Evolutionary conservation across 1,140 invertebrate species (phyloP).

Genomic region (Heliconius melpomene): DNA sequence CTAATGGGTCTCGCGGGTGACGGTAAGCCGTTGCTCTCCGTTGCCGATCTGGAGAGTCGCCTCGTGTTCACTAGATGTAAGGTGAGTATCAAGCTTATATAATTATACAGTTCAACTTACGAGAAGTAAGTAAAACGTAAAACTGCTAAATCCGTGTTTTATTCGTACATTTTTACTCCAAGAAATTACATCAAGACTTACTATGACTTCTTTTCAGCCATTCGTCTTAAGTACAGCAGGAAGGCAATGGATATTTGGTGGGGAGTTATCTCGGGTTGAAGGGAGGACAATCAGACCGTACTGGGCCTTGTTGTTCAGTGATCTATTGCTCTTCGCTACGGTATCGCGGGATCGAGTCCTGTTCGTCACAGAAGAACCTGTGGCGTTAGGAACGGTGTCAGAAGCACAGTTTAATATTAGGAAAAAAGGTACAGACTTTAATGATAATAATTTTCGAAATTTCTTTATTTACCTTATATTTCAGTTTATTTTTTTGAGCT

Average conservation of each 20-base stretch:
- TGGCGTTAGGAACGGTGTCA: constrained; percentile 87
- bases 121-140: no score
- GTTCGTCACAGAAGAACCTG: constrained; percentile 92
- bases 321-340: constrained; percentile 91
- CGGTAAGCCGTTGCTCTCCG: constrained; percentile 88
- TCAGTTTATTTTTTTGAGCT: no score
- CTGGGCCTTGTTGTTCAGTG: constrained; percentile 91
- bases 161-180: no score
- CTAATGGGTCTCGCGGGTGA: constrained; percentile 91
- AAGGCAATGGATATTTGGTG: constrained; percentile 93
- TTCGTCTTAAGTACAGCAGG: constrained; percentile 90
- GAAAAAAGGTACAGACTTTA: constrained; percentile 86
- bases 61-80: constrained; percentile 93
- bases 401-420: constrained; percentile 92
- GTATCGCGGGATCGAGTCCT: constrained; percentile 91
- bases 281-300: constrained; percentile 89
- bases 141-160: no score
- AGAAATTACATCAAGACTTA: background rate
- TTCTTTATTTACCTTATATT: no score
- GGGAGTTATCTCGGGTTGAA: constrained; percentile 90
- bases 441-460: no score
- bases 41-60: constrained; percentile 91
- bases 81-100: constrained; percentile 58
- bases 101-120: no score
- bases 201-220: constrained; percentile 81